Conservation (phyloP, 2,797 vertebrate species). For the Chloroceryle inda region DNA sequence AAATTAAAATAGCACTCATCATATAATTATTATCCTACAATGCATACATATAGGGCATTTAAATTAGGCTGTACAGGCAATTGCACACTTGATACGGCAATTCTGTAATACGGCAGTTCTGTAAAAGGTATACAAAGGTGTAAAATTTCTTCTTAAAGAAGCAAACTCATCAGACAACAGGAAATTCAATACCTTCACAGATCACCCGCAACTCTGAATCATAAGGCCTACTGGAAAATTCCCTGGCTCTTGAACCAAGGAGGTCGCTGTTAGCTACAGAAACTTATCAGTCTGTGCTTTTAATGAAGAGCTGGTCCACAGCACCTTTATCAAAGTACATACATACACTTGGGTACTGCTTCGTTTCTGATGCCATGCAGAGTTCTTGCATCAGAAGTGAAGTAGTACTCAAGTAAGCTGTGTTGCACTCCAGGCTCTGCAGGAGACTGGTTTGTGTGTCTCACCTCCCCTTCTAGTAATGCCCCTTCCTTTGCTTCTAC, state of each 20-base stretch:
- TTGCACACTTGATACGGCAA: neutral
- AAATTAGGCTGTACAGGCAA: neutral
- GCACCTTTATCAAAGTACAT: neutral
- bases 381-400: neutral
- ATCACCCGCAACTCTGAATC: neutral
- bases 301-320: neutral
- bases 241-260: neutral
- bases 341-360: neutral
- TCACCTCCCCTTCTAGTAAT: neutral
- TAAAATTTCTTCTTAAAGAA: neutral
- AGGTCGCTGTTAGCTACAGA: neutral
- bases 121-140: neutral
- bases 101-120: neutral
- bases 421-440: neutral
- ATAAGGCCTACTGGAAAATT: neutral
- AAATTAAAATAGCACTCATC: conserved; percentile 19
- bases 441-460: neutral
- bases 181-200: neutral
- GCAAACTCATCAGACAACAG: neutral
- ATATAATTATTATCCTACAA: conserved; percentile 1
- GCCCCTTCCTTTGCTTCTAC: neutral
- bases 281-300: neutral
- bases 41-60: neutral
- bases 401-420: neutral
- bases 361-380: neutral